These are phyloP conservation scores for Chelonus insularis DNA, from an alignment of 1,140 invertebrate species.

Conservation along the genomic window DNA sequence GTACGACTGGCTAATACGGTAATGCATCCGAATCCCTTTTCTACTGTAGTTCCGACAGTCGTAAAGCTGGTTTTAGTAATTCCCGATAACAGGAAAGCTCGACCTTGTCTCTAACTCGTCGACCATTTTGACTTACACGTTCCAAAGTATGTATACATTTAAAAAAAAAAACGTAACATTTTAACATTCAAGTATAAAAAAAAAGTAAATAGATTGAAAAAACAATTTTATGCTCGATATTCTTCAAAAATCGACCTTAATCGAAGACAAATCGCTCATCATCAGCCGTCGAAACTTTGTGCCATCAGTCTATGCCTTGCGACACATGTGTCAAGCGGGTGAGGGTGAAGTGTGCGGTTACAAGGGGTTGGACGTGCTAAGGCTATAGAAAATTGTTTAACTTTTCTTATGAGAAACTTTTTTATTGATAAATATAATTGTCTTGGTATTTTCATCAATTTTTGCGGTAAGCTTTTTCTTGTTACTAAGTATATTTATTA, in stretches of 20 bases:
- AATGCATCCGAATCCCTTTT: constrained; percentile 58
- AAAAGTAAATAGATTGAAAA: not conserved
- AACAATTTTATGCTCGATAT: constrained; percentile 18
- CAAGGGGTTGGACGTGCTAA: constrained; percentile 13
- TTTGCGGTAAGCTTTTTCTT: not conserved
- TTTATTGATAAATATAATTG: constrained; percentile 44
- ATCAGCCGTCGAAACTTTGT: constrained; percentile 38
- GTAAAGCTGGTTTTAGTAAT: constrained; percentile 60
- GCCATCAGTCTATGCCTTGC: constrained; percentile 30
- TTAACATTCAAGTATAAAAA: no score
- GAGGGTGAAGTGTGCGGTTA: constrained; percentile 31
- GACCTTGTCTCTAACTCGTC: not conserved
- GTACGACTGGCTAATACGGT: constrained; percentile 56
- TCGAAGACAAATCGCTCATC: constrained; percentile 40
- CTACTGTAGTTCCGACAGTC: constrained; percentile 48
- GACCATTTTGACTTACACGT: not conserved
- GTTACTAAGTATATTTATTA: not conserved
- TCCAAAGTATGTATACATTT: no score
- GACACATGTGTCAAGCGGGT: constrained; percentile 24
- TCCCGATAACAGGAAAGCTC: constrained; percentile 51
- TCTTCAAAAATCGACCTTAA: constrained; percentile 16
- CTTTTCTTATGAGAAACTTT: constrained; percentile 33
- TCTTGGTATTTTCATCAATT: constrained; percentile 7
- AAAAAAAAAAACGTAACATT: no score
- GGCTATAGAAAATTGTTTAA: constrained; percentile 46